Base-by-base conservation (phyloP, 2,113 vertebrate species). In the Empidonax traillii region DNA sequence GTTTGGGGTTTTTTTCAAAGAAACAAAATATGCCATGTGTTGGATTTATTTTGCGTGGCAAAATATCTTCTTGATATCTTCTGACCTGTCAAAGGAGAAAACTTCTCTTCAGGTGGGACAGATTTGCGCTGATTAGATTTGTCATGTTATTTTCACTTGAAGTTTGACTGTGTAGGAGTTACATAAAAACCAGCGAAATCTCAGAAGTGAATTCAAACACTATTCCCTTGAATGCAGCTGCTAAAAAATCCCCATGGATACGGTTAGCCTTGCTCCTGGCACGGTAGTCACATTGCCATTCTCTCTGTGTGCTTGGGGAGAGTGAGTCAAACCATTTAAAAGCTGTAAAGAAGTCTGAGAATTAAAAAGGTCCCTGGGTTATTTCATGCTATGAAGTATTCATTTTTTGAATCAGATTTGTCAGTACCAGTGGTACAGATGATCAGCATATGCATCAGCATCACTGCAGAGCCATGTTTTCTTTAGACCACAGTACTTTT, bases 351-450 rank as follows among this genome's bases (percentile, higher is more conserved):
- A 62, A 84, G 39, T 9, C 62, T 62, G 62, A 89, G 71, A 85
- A 93, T 81, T 87, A n/a, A 93, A 96, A 93, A 89, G n/a, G 61
- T 89, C 77, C 73, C 89, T 95, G 62, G 59, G 73, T 59, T 74
- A 74, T 94, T 97, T 97, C 67, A 85, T 77, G 49, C 68, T 71
- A 80, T 85, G 78, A 87, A 78, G 37, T 87, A 91, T 95, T 94
- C 69, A 31, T 84, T 76, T 94, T 95, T 93, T 68, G 69, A 88
- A 91, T 91, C 61, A 52, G 73, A 14, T 95, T 72, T 97, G 83
- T 91, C 74, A 59, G 43, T 88, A 58, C 35, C 69, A 77, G 68
- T 76, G 74, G 95, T 83, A 84, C 51, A 93, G 72, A 58, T 9
- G 3, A 97, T 47, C 83, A 79, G 39, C 67, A 81, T 71, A 71